phyloP scores from a whole-genome alignment of 1,140 invertebrate species.

The Musca vetustissima region DNA sequence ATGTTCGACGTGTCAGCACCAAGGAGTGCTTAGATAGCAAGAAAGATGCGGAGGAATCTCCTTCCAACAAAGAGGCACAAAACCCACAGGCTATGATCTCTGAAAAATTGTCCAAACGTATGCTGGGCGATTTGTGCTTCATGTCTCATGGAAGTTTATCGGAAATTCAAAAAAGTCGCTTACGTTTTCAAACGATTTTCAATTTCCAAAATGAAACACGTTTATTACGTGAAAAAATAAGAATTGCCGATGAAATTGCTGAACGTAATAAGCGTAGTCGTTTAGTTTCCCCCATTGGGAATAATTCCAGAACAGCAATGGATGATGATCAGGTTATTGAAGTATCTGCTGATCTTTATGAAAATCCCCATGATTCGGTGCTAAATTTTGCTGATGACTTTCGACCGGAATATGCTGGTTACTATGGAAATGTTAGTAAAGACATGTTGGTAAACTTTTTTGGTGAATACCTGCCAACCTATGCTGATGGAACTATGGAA shows the following conservation, averaged over 20 bases:
- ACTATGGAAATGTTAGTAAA: slow-evolving; percentile 28
- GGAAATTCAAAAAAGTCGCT: slow-evolving; percentile 22
- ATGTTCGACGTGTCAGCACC: slow-evolving; percentile 11
- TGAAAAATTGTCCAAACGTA: neutral
- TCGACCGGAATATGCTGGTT: slow-evolving; percentile 28
- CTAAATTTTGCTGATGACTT: slow-evolving; percentile 24
- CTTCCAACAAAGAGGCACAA: neutral
- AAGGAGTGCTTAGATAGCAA: too few relatives aligned
- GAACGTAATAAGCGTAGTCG: too few relatives aligned
- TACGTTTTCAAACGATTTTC: slow-evolving; percentile 27
- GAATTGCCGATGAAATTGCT: slow-evolving; percentile 18
- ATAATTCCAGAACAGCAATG: neutral
- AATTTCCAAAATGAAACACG: slow-evolving; percentile 23
- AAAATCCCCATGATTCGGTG: slow-evolving; percentile 30
- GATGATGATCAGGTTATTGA: slow-evolving; percentile 29
- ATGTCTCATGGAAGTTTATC: slow-evolving; percentile 25
- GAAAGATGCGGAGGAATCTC: neutral
- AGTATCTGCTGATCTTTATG: slow-evolving; percentile 27
- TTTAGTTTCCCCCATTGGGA: neutral
- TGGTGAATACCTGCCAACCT: slow-evolving; percentile 29
- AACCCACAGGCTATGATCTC: too few relatives aligned
- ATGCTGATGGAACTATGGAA: slow-evolving; percentile 27
- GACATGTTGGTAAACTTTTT: slow-evolving; percentile 28
- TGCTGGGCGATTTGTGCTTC: slow-evolving; percentile 27
- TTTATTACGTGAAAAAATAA: slow-evolving; percentile 22